Conservation (phyloP, 2,888 invertebrate genomes). For the Phalera bucephala region DNA sequence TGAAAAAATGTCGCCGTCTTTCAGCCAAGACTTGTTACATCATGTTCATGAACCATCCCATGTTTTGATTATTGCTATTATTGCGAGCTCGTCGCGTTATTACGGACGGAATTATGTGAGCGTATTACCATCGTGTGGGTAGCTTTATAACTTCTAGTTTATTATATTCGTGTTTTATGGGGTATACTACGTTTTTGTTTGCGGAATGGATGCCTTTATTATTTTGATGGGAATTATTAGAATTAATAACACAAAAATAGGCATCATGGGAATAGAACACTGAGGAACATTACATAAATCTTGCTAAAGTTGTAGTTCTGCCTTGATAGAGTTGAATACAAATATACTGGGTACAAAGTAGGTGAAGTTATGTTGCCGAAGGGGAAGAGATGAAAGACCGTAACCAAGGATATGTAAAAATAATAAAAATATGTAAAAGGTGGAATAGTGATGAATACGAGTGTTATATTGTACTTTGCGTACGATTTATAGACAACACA, state of each 20-base stretch:
- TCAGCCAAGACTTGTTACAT: slow-evolving; percentile 47
- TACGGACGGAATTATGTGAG: slow-evolving; percentile 21
- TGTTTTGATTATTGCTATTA: slow-evolving; percentile 59
- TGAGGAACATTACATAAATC: not conserved
- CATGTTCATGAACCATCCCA: slow-evolving; percentile 38
- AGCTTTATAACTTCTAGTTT: slow-evolving; percentile 12
- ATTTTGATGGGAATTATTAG: not conserved
- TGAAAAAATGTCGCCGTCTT: slow-evolving; percentile 72
- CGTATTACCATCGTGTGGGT: slow-evolving; percentile 14
- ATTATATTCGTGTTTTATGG: slow-evolving; percentile 2
- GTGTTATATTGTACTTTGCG: no score
- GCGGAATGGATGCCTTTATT: no score
- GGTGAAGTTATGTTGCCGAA: not conserved
- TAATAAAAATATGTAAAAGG: no score
- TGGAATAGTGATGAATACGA: no score
- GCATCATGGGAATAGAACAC: not conserved
- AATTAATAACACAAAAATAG: not conserved
- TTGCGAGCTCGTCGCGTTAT: slow-evolving; percentile 37
- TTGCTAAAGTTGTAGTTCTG: not conserved
- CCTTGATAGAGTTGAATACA: not conserved
- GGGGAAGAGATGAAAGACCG: not conserved
- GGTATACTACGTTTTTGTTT: not conserved
- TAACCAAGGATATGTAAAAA: not conserved
- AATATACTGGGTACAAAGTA: not conserved
- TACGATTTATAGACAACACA: no score